phyloP scores from a whole-genome alignment of 2,888 invertebrate species.

The Temnothorax unifasciatus region DNA sequence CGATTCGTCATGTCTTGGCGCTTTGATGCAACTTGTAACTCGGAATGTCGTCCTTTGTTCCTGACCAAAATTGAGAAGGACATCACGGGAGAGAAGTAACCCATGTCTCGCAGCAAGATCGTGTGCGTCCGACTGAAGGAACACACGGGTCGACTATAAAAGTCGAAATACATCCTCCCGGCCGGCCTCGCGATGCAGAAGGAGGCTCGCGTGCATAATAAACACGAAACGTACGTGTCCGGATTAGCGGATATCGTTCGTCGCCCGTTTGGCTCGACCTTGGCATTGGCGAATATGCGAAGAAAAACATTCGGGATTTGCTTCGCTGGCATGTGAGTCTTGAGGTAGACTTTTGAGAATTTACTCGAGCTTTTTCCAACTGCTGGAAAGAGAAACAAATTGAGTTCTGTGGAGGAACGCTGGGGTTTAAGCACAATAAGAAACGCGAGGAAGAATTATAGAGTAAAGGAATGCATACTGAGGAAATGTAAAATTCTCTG shows the following conservation, averaged over 20 bases:
- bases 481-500: constrained; percentile 1
- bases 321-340: constrained; percentile 36
- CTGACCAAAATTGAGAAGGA: constrained; percentile 32
- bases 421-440: not conserved
- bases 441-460: constrained; percentile 7
- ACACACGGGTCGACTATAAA: constrained; percentile 55
- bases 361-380: constrained; percentile 18
- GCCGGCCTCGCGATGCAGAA: constrained; percentile 17
- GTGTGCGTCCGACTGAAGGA: constrained; percentile 56
- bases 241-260: constrained; percentile 66
- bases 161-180: constrained; percentile 46
- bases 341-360: constrained; percentile 11
- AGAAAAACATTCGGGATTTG: constrained; percentile 31
- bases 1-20: constrained; percentile 50
- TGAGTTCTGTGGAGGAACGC: not conserved
- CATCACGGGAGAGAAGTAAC: constrained; percentile 45
- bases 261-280: constrained; percentile 65
- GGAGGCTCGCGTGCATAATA: constrained; percentile 66
- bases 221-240: constrained; percentile 70
- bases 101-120: constrained; percentile 54
- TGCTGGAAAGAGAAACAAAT: not conserved
- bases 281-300: constrained; percentile 69
- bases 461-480: not conserved
- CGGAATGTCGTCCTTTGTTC: constrained; percentile 32
- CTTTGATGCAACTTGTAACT: constrained; percentile 51